Evolutionary conservation across 2,888 invertebrate species (phyloP).

Genomic region (Anagyrus pseudococci): DNA sequence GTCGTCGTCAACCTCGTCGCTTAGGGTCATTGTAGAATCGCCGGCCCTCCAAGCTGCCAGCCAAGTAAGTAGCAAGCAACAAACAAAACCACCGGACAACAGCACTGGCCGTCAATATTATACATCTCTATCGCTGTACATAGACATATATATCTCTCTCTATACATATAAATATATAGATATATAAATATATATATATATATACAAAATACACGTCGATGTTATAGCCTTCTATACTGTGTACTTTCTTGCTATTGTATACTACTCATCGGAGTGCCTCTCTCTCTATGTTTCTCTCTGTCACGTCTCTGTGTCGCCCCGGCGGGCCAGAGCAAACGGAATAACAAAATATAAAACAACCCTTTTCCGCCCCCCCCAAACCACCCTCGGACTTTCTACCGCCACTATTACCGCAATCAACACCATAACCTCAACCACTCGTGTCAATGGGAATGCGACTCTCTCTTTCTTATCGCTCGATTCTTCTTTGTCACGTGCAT

Average conservation of each 20-base stretch:
- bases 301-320: too few species aligned
- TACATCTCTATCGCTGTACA: neutral
- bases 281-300: too few species aligned
- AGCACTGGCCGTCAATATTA: neutral
- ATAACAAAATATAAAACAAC: too few species aligned
- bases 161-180: neutral
- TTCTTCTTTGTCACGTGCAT: conserved; percentile 14
- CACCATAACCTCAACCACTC: neutral
- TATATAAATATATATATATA: conserved; percentile 10
- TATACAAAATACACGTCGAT: conserved; percentile 21
- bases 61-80: neutral
- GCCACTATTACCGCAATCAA: too few species aligned
- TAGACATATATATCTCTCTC: neutral
- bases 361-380: too few species aligned
- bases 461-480: conserved; percentile 18
- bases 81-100: neutral
- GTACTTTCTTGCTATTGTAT: conserved; percentile 35
- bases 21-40: neutral
- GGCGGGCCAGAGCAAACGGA: too few species aligned
- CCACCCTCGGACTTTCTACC: too few species aligned
- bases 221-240: conserved; percentile 36
- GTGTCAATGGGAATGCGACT: conserved; percentile 24
- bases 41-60: neutral
- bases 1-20: neutral
- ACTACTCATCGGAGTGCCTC: too few species aligned